Percentiles rank a stretch among this genome's conserved stretches.
These are phyloP conservation scores for Cyprinella venusta DNA, from an alignment of 2,797 vertebrate species.

Conservation along the genomic window DNA sequence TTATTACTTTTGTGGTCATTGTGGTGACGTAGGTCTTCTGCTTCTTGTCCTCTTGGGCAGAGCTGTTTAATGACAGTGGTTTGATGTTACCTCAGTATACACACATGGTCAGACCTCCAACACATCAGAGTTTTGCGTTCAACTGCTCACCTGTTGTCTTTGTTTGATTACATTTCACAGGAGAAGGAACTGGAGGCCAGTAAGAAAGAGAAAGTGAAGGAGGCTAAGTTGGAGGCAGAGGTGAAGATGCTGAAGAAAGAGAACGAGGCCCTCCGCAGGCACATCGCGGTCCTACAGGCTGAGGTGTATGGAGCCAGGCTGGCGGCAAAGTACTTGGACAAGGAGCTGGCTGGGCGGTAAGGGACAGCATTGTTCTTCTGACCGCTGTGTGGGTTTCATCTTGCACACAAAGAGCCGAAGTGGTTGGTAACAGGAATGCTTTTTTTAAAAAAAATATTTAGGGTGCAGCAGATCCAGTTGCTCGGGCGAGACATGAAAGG, in stretches of 20 bases:
- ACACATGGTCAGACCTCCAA: neutral
- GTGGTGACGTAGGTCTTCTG: neutral
- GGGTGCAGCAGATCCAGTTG: slow-evolving; percentile 97
- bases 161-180: slow-evolving; percentile 67
- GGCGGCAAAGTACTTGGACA: slow-evolving; percentile 97
- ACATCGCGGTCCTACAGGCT: slow-evolving; percentile 96
- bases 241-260: slow-evolving; percentile 90
- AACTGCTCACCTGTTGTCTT: neutral
- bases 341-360: slow-evolving; percentile 95
- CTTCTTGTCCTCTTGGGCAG: slow-evolving; percentile 2
- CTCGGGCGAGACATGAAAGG: slow-evolving; percentile 98
- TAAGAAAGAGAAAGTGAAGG: slow-evolving; percentile 92
- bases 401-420: neutral
- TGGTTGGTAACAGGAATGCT: neutral
- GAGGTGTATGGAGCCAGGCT: slow-evolving; percentile 96
- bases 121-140: neutral
- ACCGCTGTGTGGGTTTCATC: neutral
- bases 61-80: neutral
- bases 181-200: slow-evolving; percentile 91
- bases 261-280: slow-evolving; percentile 94
- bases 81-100: neutral
- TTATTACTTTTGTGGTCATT: slow-evolving; percentile 19
- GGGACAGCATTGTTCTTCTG: neutral
- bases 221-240: slow-evolving; percentile 90
- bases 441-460: slow-evolving; percentile 65